phyloP scores from a whole-genome alignment of 2,113 vertebrate species.

The Lonchura striata region DNA sequence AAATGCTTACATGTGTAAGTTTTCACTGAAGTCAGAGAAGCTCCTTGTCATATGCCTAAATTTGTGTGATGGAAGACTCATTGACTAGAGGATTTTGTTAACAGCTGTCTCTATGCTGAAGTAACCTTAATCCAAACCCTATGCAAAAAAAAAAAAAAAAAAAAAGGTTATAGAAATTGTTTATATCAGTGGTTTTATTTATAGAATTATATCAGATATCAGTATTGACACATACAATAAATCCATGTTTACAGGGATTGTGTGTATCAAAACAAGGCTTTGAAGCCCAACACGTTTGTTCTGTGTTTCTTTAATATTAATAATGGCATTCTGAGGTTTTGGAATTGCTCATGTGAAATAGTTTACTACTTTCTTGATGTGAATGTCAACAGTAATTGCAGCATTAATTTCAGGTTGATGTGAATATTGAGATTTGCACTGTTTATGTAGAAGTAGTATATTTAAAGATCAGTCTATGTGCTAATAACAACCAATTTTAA shows the following conservation, averaged over 20 bases:
- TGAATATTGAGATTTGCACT: slow-evolving; percentile 73
- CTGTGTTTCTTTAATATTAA: slow-evolving; percentile 61
- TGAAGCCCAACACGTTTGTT: slow-evolving; percentile 56
- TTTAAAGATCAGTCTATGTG: slow-evolving; percentile 75
- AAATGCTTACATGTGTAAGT: slow-evolving; percentile 13
- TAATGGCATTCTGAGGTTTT: slow-evolving; percentile 62
- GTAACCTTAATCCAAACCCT: slow-evolving; percentile 67
- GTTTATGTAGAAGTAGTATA: slow-evolving; percentile 71
- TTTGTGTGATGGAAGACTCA: slow-evolving; percentile 3
- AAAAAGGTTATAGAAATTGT: slow-evolving; percentile 34
- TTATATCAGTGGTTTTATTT: slow-evolving; percentile 65
- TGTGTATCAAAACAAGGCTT: slow-evolving; percentile 60
- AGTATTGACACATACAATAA: slow-evolving; percentile 67
- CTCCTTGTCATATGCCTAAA: slow-evolving; percentile 9
- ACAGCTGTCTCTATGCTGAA: slow-evolving; percentile 60
- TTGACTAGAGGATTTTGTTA: slow-evolving; percentile 42
- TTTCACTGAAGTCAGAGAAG: slow-evolving; percentile 5
- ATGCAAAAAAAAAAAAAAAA: slow-evolving; percentile 75
- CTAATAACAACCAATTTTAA: slow-evolving; percentile 68
- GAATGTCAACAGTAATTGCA: slow-evolving; percentile 68
- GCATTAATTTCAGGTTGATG: slow-evolving; percentile 75
- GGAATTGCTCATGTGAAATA: slow-evolving; percentile 66
- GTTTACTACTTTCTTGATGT: slow-evolving; percentile 70
- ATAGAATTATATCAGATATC: slow-evolving; percentile 62
- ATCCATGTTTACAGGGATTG: slow-evolving; percentile 69